Conservation (phyloP, 2,113 vertebrate species). For the Lampris incognitus region DNA sequence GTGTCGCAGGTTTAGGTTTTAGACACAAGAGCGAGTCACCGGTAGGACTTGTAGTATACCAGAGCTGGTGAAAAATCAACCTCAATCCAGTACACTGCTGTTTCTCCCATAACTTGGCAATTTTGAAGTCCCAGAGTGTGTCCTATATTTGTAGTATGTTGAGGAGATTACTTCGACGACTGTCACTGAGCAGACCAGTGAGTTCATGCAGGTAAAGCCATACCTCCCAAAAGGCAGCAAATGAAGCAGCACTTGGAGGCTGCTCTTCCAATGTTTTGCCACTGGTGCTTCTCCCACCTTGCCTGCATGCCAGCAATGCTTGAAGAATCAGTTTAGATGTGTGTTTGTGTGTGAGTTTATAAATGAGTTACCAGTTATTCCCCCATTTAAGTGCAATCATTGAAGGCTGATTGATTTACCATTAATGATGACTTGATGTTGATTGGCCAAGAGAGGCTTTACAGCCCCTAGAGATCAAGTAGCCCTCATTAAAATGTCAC, state of each 20-base stretch:
- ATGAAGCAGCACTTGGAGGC: conserved; percentile 25
- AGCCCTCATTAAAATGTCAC: conserved; percentile 30
- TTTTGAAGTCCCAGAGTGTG: conserved; percentile 70
- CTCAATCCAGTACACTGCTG: conserved; percentile 57
- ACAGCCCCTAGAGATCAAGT: conserved; percentile 28
- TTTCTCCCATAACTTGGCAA: conserved; percentile 66
- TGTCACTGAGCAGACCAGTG: conserved; percentile 80
- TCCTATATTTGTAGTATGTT: conserved; percentile 86
- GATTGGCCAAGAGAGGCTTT: not conserved
- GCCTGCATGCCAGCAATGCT: conserved; percentile 33
- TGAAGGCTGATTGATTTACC: too few species aligned
- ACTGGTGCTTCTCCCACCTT: conserved; percentile 30
- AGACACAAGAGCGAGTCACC: not conserved
- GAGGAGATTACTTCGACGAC: conserved; percentile 83
- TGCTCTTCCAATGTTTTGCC: conserved; percentile 8
- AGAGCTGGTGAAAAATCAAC: conserved; percentile 79
- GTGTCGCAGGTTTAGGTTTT: not conserved
- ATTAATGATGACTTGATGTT: not conserved
- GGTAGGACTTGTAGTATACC: conserved; percentile 27
- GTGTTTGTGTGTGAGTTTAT: conserved; percentile 7
- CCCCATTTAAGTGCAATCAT: too few species aligned
- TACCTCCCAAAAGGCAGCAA: conserved; percentile 34
- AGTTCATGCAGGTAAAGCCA: conserved; percentile 85
- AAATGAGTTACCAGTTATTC: too few species aligned
- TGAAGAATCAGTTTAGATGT: not conserved